phyloP scores from a whole-genome alignment of 2,797 vertebrate genomes.

The Cuculus canorus region DNA sequence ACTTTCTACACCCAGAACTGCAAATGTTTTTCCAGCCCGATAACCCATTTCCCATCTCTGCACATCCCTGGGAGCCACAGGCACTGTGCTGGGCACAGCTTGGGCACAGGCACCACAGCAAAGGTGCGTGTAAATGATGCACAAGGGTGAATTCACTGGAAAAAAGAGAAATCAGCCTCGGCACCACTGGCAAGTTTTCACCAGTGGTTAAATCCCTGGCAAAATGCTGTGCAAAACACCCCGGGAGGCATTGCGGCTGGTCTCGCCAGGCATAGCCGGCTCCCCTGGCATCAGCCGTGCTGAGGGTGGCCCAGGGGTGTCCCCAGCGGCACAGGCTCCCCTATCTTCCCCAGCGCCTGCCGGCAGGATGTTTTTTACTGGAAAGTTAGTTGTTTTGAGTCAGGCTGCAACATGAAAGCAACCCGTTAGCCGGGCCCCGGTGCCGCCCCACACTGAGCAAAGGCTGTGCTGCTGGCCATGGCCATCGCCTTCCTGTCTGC shows the following conservation, averaged over 20 bases:
- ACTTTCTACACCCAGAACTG: not conserved
- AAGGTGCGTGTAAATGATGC: rapidly evolving
- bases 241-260: rapidly evolving
- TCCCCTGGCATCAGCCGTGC: not conserved
- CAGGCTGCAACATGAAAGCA: slow-evolving; percentile 41
- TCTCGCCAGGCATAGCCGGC: rapidly evolving
- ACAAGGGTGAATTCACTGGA: not conserved
- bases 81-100: not conserved
- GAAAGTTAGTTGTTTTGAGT: slow-evolving; percentile 32
- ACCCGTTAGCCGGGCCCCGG: not conserved
- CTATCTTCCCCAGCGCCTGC: not conserved
- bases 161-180: not conserved
- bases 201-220: not conserved
- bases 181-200: too few species aligned
- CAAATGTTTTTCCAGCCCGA: not conserved
- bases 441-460: not conserved
- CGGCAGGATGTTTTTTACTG: slow-evolving; percentile 37
- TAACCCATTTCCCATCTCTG: not conserved
- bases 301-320: not conserved
- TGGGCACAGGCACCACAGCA: rapidly evolving
- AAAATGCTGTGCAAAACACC: not conserved
- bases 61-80: rapidly evolving
- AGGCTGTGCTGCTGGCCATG: not conserved
- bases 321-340: not conserved
- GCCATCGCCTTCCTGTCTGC: slow-evolving; percentile 50